Conservation (phyloP, 1,140 invertebrate genomes). For the Sycobia sp. region DNA sequence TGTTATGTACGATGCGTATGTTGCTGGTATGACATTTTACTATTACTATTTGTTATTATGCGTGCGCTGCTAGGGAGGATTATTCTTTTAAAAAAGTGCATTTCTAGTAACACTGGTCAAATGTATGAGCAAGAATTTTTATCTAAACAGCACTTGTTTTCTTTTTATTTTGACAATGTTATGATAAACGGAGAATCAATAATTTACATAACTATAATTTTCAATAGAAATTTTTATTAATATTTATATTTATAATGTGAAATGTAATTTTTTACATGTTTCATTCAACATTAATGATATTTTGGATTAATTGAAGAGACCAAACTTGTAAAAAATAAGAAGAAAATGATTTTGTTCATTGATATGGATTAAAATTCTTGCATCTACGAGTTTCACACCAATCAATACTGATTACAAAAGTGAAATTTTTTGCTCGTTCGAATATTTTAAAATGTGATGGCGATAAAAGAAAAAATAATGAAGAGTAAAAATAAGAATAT, state of each 20-base stretch:
- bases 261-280: no score
- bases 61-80: slow-evolving; percentile 27
- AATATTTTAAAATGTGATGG: slow-evolving; percentile 32
- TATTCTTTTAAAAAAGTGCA: slow-evolving; percentile 34
- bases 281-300: no score
- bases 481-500: slow-evolving; percentile 31
- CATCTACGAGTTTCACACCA: slow-evolving; percentile 6
- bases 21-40: slow-evolving; percentile 32
- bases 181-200: neutral
- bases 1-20: slow-evolving; percentile 36
- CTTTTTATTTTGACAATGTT: slow-evolving; percentile 12
- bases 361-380: slow-evolving; percentile 26
- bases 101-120: slow-evolving; percentile 26
- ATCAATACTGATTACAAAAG: slow-evolving; percentile 20
- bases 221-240: neutral
- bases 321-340: slow-evolving; percentile 9
- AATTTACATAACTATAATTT: neutral
- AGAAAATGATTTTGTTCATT: slow-evolving; percentile 7
- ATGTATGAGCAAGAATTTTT: slow-evolving; percentile 27
- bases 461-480: slow-evolving; percentile 27
- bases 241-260: neutral
- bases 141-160: slow-evolving; percentile 21
- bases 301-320: neutral
- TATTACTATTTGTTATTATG: slow-evolving; percentile 35
- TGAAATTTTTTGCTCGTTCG: slow-evolving; percentile 30